A percentile compares a stretch with the other conserved stretches of the same genome.
These are phyloP conservation scores for Magallana ariakensis DNA, from an alignment of 1,140 invertebrate species.

Conservation along the genomic window DNA sequence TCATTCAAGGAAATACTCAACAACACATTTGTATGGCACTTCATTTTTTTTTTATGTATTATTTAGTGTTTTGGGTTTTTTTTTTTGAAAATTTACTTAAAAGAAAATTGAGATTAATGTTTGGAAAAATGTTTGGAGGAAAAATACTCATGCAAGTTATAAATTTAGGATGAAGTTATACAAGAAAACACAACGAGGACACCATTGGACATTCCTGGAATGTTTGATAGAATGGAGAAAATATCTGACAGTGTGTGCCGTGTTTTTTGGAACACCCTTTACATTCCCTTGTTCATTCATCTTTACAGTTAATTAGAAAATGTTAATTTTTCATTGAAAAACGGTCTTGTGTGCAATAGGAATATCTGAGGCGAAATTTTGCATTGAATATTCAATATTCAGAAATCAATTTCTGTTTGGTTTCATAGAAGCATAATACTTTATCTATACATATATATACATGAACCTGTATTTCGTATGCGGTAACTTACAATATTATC, in stretches of 20 bases:
- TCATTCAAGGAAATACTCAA: no score
- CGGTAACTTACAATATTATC: not conserved
- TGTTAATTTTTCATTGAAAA: not conserved
- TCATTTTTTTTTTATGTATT: no score
- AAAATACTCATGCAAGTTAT: not conserved
- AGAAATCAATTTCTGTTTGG: not conserved
- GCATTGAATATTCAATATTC: constrained; percentile 10
- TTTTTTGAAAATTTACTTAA: no score
- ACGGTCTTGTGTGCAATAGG: not conserved
- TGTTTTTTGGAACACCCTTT: not conserved
- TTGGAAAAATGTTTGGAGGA: not conserved
- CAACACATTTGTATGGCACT: no score
- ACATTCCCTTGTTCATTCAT: not conserved
- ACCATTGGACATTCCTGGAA: not conserved
- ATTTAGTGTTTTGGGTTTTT: no score
- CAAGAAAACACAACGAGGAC: no score
- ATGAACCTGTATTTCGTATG: not conserved
- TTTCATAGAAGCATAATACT: not conserved
- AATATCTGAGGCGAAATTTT: not conserved
- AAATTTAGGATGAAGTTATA: no score
- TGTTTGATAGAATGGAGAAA: not conserved
- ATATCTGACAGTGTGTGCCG: not conserved
- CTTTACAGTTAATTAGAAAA: not conserved
- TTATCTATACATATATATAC: not conserved
- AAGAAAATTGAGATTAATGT: not conserved